phyloP scores from a whole-genome alignment of 2,888 invertebrate genomes.

The Halictus quadricinctus region DNA sequence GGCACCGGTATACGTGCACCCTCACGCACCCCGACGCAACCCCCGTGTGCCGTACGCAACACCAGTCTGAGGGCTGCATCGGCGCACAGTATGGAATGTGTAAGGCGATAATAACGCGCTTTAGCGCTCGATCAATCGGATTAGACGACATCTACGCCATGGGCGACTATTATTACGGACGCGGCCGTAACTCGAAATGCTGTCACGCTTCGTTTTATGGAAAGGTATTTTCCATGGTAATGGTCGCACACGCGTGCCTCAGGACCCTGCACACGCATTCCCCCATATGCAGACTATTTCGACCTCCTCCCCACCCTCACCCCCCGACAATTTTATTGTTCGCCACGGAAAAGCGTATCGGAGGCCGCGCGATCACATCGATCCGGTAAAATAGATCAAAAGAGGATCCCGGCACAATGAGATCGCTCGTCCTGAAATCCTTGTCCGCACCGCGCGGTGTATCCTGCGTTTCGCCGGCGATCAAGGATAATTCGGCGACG shows the following conservation, averaged over 20 bases:
- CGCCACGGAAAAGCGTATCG: conserved; percentile 33
- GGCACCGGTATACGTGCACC: neutral
- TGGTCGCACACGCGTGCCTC: conserved; percentile 32
- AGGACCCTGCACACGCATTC: neutral
- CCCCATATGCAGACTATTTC: conserved; percentile 30
- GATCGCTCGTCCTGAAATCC: neutral
- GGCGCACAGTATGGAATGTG: conserved; percentile 59
- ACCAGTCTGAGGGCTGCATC: conserved; percentile 45
- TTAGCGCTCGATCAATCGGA: conserved; percentile 71
- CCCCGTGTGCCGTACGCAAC: conserved; percentile 29
- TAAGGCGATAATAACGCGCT: conserved; percentile 73
- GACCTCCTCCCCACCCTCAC: neutral
- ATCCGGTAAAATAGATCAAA: conserved; percentile 44
- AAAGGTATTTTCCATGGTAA: conserved; percentile 60
- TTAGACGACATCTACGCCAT: conserved; percentile 62
- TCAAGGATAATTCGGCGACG: neutral
- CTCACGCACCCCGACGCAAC: neutral
- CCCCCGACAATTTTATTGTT: conserved; percentile 58
- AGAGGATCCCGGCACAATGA: neutral
- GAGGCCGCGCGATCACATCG: conserved; percentile 30
- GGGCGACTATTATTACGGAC: conserved; percentile 65
- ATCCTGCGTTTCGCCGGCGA: neutral
- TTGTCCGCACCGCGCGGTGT: no score
- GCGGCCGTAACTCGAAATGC: conserved; percentile 61
- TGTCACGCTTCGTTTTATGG: conserved; percentile 70